Conservation (phyloP, 53 echinoderm and acorn worm species). For the Pentamera pediparva region DNA sequence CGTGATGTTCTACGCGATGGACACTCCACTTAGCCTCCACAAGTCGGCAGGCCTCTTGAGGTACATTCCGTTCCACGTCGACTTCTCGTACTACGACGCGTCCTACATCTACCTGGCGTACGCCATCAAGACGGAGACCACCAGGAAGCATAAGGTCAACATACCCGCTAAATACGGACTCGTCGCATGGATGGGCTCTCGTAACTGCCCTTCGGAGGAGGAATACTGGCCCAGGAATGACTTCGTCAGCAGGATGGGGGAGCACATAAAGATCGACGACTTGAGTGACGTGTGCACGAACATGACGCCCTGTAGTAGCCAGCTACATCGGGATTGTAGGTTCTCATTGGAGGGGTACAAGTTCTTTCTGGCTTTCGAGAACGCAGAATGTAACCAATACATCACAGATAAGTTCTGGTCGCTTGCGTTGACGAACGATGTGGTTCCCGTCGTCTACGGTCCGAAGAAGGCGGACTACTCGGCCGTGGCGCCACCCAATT, state of each 20-base stretch:
- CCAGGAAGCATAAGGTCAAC: background rate
- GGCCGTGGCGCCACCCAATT: slow-evolving; percentile 62
- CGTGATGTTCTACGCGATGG: slow-evolving; percentile 70
- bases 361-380: slow-evolving; percentile 75
- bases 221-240: slow-evolving; percentile 87
- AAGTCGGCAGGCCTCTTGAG: slow-evolving; percentile 58
- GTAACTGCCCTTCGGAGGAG: slow-evolving; percentile 74
- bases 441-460: slow-evolving; percentile 79
- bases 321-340: slow-evolving; percentile 50
- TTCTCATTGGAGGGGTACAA: slow-evolving; percentile 58
- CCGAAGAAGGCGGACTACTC: slow-evolving; percentile 51
- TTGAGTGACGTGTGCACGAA: slow-evolving; percentile 73
- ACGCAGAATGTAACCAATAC: slow-evolving; percentile 72
- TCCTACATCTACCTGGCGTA: slow-evolving; percentile 67
- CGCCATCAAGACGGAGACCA: slow-evolving; percentile 13
- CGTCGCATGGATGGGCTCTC: slow-evolving; percentile 80
- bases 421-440: slow-evolving; percentile 48
- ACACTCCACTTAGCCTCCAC: slow-evolving; percentile 57
- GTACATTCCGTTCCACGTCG: slow-evolving; percentile 42
- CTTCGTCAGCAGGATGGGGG: slow-evolving; percentile 47
- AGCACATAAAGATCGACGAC: slow-evolving; percentile 52
- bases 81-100: slow-evolving; percentile 54
- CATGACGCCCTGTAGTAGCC: slow-evolving; percentile 61
- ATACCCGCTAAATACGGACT: slow-evolving; percentile 51
- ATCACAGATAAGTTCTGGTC: slow-evolving; percentile 80